Evolutionary conservation across 2,888 invertebrate species (phyloP), one percentile per base, ranked within the genome.

Genomic region (Tinea semifulvella): DNA sequence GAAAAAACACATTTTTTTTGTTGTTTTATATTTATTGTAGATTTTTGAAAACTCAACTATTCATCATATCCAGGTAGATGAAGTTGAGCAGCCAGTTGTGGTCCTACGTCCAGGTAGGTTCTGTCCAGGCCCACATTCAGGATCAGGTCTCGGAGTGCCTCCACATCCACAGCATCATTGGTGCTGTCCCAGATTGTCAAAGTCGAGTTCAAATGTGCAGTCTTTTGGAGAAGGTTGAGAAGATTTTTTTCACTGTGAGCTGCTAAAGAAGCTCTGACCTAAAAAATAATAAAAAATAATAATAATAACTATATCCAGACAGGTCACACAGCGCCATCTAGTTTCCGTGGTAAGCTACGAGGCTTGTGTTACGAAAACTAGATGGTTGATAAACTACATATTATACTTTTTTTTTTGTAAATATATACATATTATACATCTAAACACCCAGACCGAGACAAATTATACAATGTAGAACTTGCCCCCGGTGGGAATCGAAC

Each of bases 111-210:
- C 49, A 94, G 68, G 65, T 88, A 95, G 2, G 91, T 85, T 49
- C 85, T 84, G 49, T 87, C 77, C 3, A 86, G 57, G 0, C 92
- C 91, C 16, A 90, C 79, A 0, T 83, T 75, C 27, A 83, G 77
- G 50, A 94, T 88, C 27, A 94, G 72, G 7, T 83, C 69, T 2
- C 87, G 82, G 43, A 95, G 77, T 39, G 85, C 79, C 2, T 77
- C 69, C 2, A 88, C 83, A 57, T 91, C 82, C 13, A 94, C 89
- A 10, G 72, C 61, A 61, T 94, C 94, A 0, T 74, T 80, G 22
- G 72, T 77, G 38, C 84, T 79, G 2, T 90, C 88, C 94, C 94
- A 95, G 44, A 95, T 83, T 0, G 94, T 94, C 49, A 96, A 68
- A 0, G 92, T 89, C 31, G 85, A 84, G 53, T 83, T 77, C 3